Percentiles rank a stretch among this genome's conserved stretches.
Evolutionary conservation across 2,888 invertebrate genomes (phyloP).

Genomic region (Drosophila longiperda): DNA sequence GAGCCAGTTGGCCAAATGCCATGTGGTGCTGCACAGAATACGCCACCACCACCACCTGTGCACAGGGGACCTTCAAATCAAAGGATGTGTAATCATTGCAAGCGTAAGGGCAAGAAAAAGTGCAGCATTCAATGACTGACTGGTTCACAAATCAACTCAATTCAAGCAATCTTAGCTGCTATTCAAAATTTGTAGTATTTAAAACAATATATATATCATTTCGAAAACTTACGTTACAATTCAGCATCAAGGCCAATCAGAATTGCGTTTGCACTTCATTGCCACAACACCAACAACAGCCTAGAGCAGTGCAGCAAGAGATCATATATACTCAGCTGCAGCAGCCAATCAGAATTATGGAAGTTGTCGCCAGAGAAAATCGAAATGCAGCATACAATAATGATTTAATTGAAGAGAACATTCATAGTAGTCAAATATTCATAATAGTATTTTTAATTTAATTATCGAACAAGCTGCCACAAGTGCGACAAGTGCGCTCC

Average conservation of each 20-base stretch:
- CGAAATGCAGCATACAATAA: slow-evolving; percentile 42
- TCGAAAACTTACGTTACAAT: not conserved
- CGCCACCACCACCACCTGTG: not conserved
- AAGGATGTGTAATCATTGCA: slow-evolving; percentile 29
- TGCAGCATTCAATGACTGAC: slow-evolving; percentile 37
- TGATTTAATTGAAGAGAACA: no score
- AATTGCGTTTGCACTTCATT: not conserved
- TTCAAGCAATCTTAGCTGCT: slow-evolving; percentile 27
- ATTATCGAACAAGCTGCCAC: no score
- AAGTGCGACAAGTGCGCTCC: no score
- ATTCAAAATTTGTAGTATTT: not conserved
- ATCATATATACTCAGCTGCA: not conserved
- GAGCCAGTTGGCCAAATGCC: not conserved
- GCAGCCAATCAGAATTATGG: not conserved
- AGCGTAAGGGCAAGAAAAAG: slow-evolving; percentile 9
- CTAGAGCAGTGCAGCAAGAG: not conserved
- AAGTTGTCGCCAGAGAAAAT: slow-evolving; percentile 1
- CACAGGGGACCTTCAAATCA: not conserved
- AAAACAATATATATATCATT: not conserved
- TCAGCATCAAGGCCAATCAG: no score
- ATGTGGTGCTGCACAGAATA: not conserved
- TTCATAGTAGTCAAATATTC: no score
- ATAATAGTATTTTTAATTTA: no score
- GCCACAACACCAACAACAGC: not conserved
- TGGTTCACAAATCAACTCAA: not conserved